Base-by-base conservation (phyloP, 1,140 invertebrate genomes). In the Cardiocondyla obscurior region DNA sequence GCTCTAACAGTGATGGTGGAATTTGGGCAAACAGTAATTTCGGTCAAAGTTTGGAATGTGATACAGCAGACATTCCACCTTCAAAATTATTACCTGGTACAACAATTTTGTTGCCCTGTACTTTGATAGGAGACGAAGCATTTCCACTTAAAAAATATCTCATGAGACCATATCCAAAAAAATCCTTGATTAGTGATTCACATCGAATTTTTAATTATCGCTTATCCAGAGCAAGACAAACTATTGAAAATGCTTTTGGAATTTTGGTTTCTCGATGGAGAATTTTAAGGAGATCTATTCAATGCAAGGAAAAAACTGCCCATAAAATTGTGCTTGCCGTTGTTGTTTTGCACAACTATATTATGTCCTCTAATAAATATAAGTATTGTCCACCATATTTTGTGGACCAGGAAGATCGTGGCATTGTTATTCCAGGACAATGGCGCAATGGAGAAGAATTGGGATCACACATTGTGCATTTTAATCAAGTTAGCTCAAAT, bases 191-290 rank as follows among this genome's bases (percentile, higher is more conserved):
- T 4, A 62, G 22, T 46, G 62, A 65, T 65, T 65, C 62, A 44
- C 62, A 65, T 2, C 62, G 62, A 65, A 65, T 65, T 65, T 44
- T 65, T 65, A 65, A 65, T 46, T 65, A 65, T 46, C 62, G 62
- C 25, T 65, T 65, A 19, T 65, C 62, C 1, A 65, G 22, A 65
- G 62, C 62, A 65, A 65, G 22, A 7, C 62, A 39, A 44, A 65
- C 7, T 28, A 46, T 65, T 65, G 39, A 65, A 46, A 65, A 65
- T 30, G 7, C 22, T 5, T 64, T 64, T 0, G 60, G 33, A 6
- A 65, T 65, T 44, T 22, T 65, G 8, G 39, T 65, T 46, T 65
- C 39, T 46, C 19, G 62, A 16, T 65, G 39, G 7, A 65, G 22
- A 46, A 65, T 65, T 28, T 46, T 65, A 65, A 55, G 25, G 14